Conservation (phyloP, 2,888 invertebrate genomes). For the Eupithecia subumbrata region DNA sequence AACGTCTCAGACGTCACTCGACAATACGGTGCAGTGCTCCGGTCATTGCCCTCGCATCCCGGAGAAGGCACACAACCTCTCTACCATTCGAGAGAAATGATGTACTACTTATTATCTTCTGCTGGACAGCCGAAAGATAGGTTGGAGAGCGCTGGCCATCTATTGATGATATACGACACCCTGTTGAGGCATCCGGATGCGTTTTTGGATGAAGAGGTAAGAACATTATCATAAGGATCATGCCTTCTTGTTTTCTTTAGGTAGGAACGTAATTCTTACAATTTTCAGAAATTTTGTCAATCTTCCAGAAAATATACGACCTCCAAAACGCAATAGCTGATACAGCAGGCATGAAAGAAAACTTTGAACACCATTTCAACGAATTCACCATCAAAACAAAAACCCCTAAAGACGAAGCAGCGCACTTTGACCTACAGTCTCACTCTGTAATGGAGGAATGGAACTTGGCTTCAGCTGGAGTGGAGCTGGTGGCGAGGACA, state of each 20-base stretch:
- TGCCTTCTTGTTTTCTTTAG: not conserved
- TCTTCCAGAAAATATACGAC: constrained; percentile 72
- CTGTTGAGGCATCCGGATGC: constrained; percentile 83
- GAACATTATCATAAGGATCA: constrained; percentile 38
- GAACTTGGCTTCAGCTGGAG: constrained; percentile 67
- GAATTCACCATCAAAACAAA: constrained; percentile 68
- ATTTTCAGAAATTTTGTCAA: not conserved
- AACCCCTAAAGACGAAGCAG: constrained; percentile 63
- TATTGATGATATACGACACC: constrained; percentile 83
- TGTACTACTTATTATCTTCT: constrained; percentile 77
- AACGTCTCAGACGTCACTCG: constrained; percentile 82
- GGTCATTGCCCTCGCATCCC: constrained; percentile 80
- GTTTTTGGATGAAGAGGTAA: constrained; percentile 89
- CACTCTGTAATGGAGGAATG: constrained; percentile 62
- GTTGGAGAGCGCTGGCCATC: constrained; percentile 85
- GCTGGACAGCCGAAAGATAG: constrained; percentile 67
- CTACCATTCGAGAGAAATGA: constrained; percentile 82
- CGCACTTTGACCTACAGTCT: constrained; percentile 65
- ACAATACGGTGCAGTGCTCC: constrained; percentile 82
- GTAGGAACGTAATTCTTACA: not conserved
- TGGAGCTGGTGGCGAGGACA: constrained; percentile 64
- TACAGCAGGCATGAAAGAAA: constrained; percentile 68
- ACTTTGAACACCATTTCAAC: constrained; percentile 59
- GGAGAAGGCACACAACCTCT: constrained; percentile 87
- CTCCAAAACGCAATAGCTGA: constrained; percentile 72